Conservation (phyloP, 2,888 invertebrate species). For the Drosophila paracracens region DNA sequence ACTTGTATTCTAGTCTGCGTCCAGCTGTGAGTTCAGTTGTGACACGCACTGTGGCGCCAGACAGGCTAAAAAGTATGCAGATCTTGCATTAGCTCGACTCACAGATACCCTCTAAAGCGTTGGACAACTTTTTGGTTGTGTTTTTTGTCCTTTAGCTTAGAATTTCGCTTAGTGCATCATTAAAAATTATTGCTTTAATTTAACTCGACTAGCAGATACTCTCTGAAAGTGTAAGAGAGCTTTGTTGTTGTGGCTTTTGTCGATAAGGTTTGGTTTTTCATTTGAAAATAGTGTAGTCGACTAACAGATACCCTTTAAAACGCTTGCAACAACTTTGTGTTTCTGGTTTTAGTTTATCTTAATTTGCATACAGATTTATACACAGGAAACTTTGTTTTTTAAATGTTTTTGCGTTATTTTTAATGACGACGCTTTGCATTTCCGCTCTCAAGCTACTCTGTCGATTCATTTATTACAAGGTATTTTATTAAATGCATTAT, state of each 20-base stretch:
- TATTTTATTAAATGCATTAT: constrained; percentile 13
- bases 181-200: background rate
- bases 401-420: background rate
- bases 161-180: background rate
- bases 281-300: fast-evolving
- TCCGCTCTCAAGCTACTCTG: background rate
- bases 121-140: background rate
- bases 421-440: background rate
- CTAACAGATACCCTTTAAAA: background rate
- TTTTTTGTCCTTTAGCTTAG: background rate
- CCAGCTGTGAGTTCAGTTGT: constrained; percentile 36
- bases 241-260: background rate
- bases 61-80: background rate
- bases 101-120: background rate
- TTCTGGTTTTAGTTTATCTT: background rate
- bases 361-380: too few species aligned
- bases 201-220: background rate
- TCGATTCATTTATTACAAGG: constrained; percentile 7
- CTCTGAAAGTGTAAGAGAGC: background rate
- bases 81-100: background rate
- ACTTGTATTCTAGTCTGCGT: constrained; percentile 32
- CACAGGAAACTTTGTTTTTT: background rate
- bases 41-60: constrained; percentile 36
- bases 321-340: background rate
- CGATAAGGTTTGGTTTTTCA: background rate